Base-by-base conservation (phyloP, 2,113 vertebrate species). In the Saguinus midas region DNA sequence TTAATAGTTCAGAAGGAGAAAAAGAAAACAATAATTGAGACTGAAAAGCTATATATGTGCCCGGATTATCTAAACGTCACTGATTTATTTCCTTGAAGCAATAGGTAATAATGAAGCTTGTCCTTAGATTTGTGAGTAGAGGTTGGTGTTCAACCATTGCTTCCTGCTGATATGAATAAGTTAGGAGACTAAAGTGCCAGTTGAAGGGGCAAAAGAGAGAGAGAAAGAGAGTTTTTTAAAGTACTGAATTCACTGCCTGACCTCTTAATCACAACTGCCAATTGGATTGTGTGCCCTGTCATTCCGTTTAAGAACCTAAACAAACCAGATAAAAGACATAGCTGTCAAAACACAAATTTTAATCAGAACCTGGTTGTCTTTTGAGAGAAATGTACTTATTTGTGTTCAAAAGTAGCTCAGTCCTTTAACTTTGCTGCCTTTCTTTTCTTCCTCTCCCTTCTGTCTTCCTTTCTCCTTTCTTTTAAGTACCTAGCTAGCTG, bases 191-290 rank as follows among this genome's bases (percentile, higher is more conserved):
- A 6, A 97, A 97, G 43, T 97, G 90, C 73, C 79, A 55, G 27
- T 61, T 96, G 95, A 94, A 91, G 78, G 88, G 96, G 83, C 86
- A 95, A 86, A 57, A 97, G 97, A 97, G 97, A 96, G 90, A 96
- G 64, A 10, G 29, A 3, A 9, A 73, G 25, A 68, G 43, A 70
- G 95, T 87, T 89, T 87, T 85, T 73, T 43, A 8, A 98, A 96
- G 86, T 93, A 97, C 35, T 96, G 45, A 97, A 88, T 98, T 98
- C 93, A 79, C 2, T 97, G 96, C 93, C 97, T 98, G 98, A 98
- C 98, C 98, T 98, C 98, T 99, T 98, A 98, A 99, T 99, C 98
- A 95, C 95, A 87, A 98, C 97, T 98, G 98, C 98, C 97, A 96
- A 83, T 97, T 98, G 93, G 90, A 97, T 97, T 96, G 94, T 98